Conservation (phyloP, 2,888 invertebrate genomes). For the Melieria crassipennis region DNA sequence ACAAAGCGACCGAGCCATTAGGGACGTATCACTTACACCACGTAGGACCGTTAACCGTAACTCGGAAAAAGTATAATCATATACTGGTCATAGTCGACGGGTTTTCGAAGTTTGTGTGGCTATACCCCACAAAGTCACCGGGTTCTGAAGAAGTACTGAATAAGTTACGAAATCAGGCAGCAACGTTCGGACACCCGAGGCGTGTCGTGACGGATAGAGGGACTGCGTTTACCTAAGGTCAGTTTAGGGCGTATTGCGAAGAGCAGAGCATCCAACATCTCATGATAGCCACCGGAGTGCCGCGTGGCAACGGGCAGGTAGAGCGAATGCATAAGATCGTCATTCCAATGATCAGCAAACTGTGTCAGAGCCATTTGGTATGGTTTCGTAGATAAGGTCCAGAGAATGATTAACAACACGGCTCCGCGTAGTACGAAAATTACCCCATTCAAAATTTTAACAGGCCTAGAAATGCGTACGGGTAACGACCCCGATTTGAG, state of each 20-base stretch:
- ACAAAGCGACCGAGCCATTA: slow-evolving; percentile 14
- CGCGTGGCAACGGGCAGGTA: slow-evolving; percentile 12
- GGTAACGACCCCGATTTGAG: too few relatives aligned
- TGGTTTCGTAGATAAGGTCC: slow-evolving; percentile 17
- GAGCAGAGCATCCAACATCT: slow-evolving; percentile 50
- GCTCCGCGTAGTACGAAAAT: slow-evolving; percentile 45
- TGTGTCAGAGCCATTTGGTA: slow-evolving; percentile 10
- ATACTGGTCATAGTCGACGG: slow-evolving; percentile 4
- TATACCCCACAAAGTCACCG: slow-evolving; percentile 11
- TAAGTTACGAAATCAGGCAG: neutral
- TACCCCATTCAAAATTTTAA: slow-evolving; percentile 34
- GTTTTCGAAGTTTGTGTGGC: slow-evolving; percentile 15
- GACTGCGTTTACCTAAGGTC: slow-evolving; percentile 37
- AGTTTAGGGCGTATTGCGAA: slow-evolving; percentile 54
- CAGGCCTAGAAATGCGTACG: slow-evolving; percentile 29
- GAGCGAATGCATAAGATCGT: slow-evolving; percentile 8
- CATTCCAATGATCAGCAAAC: slow-evolving; percentile 3
- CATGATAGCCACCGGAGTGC: slow-evolving; percentile 47
- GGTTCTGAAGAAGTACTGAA: neutral
- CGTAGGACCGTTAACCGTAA: slow-evolving; percentile 7
- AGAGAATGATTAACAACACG: slow-evolving; percentile 45
- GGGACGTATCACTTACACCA: neutral
- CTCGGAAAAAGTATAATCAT: neutral
- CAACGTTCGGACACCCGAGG: slow-evolving; percentile 7
- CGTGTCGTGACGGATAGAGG: neutral